Conservation (phyloP, 1,140 invertebrate species). For the Euura lappo region DNA sequence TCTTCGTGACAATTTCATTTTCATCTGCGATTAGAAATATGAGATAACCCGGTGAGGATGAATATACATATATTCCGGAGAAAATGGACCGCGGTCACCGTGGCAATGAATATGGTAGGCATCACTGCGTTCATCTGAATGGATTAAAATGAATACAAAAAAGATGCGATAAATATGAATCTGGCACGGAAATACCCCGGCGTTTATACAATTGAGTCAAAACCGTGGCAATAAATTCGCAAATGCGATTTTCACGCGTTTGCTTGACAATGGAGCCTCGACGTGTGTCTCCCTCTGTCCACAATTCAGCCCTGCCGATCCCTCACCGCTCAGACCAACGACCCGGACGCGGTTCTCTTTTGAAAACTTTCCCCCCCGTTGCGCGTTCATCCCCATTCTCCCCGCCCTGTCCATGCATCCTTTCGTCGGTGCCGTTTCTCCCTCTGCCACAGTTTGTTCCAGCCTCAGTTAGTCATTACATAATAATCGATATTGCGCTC, state of each 20-base stretch:
- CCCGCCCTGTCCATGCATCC: no score
- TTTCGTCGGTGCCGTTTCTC: no score
- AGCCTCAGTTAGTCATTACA: slow-evolving; percentile 4
- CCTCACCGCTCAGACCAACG: not conserved
- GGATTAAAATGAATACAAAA: not conserved
- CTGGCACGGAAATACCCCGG: not conserved
- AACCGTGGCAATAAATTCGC: not conserved
- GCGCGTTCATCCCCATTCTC: not conserved
- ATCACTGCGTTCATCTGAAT: not conserved
- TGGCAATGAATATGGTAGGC: not conserved
- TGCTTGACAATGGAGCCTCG: slow-evolving; percentile 1
- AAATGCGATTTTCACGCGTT: not conserved
- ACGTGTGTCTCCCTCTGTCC: not conserved
- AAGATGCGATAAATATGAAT: not conserved
- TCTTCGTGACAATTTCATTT: no score
- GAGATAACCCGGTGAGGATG: no score
- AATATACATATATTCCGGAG: no score
- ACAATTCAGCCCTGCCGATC: not conserved
- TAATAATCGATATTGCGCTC: slow-evolving; percentile 4
- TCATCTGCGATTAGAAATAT: no score
- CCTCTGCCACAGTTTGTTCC: not conserved
- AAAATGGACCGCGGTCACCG: not conserved
- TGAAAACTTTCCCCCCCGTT: not conserved
- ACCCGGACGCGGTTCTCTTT: not conserved
- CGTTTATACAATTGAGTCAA: not conserved